Evolutionary conservation across 2,888 invertebrate genomes (phyloP), one percentile per base, ranked within the genome.

Genomic region (Coelinius sp.): DNA sequence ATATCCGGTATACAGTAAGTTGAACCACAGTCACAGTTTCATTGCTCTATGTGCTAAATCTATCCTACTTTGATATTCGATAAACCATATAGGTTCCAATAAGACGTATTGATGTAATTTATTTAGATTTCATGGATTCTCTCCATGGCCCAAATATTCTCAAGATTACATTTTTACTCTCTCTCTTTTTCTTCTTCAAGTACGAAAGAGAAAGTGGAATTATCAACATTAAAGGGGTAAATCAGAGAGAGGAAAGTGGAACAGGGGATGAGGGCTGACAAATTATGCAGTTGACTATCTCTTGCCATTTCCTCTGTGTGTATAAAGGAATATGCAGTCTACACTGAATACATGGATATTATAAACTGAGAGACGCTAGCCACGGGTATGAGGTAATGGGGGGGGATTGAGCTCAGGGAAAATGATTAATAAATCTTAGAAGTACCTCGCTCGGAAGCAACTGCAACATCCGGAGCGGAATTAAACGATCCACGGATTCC

Each of bases 371-470:
- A 44, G 14, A n/a, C n/a, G n/a, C n/a, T n/a, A 44, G 44, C 44
- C n/a, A n/a, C 17, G 14, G 44, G 44, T 17, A 44, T 44, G 44
- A 10, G 44, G 44, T n/a, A n/a, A 31, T n/a, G 17, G 17, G 31
- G 25, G 35, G 27, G 69, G 56, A 56, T 65, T 68, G 38, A 64
- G 49, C 35, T 14, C 64, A 59, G 71, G 46, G 73, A 74, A 72
- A 73, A 77, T 76, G 77, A 79, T 78, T 79, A 79, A 79, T 79
- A 79, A 78, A 79, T 78, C 77, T 78, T 73, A 68, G 75, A 70
- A 76, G 73, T 74, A 74, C 71, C 71, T 73, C 75, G 67, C 71
- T 73, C 75, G 67, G 73, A 76, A 75, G 73, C 44, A 22, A 38
- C 41, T 67, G 38, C 73, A 73, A 73, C 75, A 76, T 70, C 71